Percentiles rank a stretch among this genome's conserved stretches.
These are phyloP conservation scores for Batillaria attramentaria DNA, from an alignment of 1,140 invertebrate species.

Conservation along the genomic window DNA sequence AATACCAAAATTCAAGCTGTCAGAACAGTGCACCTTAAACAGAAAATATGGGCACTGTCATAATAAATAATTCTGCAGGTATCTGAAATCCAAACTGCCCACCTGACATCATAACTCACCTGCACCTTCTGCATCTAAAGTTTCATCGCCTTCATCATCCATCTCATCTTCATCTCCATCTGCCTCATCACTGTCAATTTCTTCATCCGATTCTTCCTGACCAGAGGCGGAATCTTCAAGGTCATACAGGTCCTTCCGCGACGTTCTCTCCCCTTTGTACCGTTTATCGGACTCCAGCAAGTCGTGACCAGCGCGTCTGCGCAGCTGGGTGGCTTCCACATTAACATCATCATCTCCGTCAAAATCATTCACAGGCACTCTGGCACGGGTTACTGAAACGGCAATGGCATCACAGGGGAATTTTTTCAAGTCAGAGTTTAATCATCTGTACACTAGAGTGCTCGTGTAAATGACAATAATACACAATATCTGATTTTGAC, in stretches of 20 bases:
- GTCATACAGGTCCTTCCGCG: constrained; percentile 1
- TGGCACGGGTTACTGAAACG: too few species aligned
- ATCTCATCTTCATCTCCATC: not conserved
- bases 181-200: not conserved
- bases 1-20: too few species aligned
- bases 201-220: not conserved
- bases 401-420: too few species aligned
- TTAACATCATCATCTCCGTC: not conserved
- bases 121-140: too few species aligned
- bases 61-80: too few species aligned
- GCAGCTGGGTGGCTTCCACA: not conserved
- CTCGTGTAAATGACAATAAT: not conserved
- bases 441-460: not conserved
- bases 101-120: too few species aligned
- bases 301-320: not conserved
- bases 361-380: too few species aligned
- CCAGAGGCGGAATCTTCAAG: not conserved
- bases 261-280: not conserved
- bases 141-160: not conserved
- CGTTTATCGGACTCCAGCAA: not conserved
- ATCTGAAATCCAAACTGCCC: too few species aligned
- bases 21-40: too few species aligned
- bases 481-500: constrained; percentile 6
- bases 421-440: too few species aligned
- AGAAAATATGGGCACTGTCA: too few species aligned